Evolutionary conservation across 2,888 invertebrate species (phyloP), one percentile per base, ranked within the genome.

Genomic region (Drosophila kanekoi): DNA sequence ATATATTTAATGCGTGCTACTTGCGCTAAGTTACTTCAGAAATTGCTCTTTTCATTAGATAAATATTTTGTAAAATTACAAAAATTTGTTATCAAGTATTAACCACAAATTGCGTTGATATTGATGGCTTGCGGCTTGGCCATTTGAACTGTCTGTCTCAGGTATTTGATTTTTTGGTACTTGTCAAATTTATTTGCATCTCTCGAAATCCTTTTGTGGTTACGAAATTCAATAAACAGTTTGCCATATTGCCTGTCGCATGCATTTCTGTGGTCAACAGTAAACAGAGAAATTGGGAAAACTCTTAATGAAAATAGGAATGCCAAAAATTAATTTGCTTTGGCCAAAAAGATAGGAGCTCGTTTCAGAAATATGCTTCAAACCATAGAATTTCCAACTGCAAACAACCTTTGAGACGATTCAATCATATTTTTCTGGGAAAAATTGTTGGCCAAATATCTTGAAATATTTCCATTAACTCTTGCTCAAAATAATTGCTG

Each of bases 81-180:
- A 63, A 66, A 32, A 28, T n/a, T 47, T 45, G 18, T 16, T 14
- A 45, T 14, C 49, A 35, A n/a, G 37, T 45, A 57, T 28, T 48
- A 63, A 28, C 75, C 58, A 40, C 59, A 59, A 75, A 44, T 43
- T 57, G 41, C 8, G 20, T 54, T 47, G 47, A 44, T 52, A 38
- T 60, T 9, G 40, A 6, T 43, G 35, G 8, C 18, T 28, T 43
- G 37, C 43, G 14, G 43, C 16, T 6, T 23, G 2, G 18, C 18
- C 10, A 18, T 16, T 10, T 11, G 16, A 4, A 41, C 16, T 41
- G 41, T 16, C 11, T 16, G 23, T 18, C 18, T 23, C 14, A 20
- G n/a, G 20, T 43, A 35, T 44, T 52, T 43, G 13, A 3, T 32
- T 11, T 18, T 8, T 40, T 14, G n/a, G 5, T 10, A n/a, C 58